These are phyloP conservation scores for Leucoma salicis DNA, from an alignment of 2,888 invertebrate species.

Conservation along the genomic window DNA sequence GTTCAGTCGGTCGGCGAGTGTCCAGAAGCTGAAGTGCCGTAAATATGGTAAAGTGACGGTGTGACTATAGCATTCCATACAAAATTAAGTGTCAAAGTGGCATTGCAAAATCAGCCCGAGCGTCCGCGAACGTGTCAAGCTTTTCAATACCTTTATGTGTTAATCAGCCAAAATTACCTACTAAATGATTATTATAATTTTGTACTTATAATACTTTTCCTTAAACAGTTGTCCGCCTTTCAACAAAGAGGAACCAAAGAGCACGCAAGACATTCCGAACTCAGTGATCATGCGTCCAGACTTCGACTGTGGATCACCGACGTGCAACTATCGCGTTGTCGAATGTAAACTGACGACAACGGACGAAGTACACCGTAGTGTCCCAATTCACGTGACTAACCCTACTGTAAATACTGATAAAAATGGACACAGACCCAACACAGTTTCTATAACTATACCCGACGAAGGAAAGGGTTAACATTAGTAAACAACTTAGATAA, in stretches of 20 bases:
- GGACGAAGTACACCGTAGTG: conserved; percentile 60
- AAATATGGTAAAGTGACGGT: no score
- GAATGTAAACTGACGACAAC: conserved; percentile 76
- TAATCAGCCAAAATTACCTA: no score
- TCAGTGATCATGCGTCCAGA: conserved; percentile 59
- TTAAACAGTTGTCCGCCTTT: conserved; percentile 69
- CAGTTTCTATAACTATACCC: conserved; percentile 83
- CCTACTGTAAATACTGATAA: conserved; percentile 46
- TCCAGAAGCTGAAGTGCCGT: no score
- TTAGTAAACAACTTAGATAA: conserved; percentile 34
- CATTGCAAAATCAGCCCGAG: no score
- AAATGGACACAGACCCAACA: conserved; percentile 60
- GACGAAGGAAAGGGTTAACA: conserved; percentile 80
- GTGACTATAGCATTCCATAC: no score
- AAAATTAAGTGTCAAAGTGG: no score
- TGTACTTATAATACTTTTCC: no score
- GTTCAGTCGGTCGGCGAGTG: no score
- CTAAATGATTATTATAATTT: no score
- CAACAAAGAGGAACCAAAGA: conserved; percentile 68
- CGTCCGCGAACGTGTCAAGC: no score
- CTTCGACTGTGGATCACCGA: conserved; percentile 69
- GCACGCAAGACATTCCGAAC: conserved; percentile 67
- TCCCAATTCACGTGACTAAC: conserved; percentile 27
- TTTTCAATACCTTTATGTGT: no score
- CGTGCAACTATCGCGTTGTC: conserved; percentile 72